A percentile compares a stretch with the other conserved stretches of the same genome.
These are phyloP conservation scores for Pterocles burchelli DNA, from an alignment of 2,113 vertebrate species.

Conservation along the genomic window DNA sequence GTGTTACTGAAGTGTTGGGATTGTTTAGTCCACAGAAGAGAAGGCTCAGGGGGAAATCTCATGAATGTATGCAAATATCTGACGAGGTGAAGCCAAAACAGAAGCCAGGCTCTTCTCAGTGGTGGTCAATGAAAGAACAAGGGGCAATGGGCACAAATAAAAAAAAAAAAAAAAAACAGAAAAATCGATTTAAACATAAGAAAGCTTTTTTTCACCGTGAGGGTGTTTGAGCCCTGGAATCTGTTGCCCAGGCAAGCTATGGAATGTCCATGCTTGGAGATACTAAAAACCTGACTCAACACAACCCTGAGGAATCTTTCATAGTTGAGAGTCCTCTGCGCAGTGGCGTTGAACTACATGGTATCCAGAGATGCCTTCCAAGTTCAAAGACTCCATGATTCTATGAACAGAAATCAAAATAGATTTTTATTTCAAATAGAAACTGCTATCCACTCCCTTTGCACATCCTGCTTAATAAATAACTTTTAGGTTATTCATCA, in stretches of 20 bases:
- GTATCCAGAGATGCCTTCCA: neutral
- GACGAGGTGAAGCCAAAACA: neutral
- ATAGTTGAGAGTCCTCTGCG: neutral
- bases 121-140: neutral
- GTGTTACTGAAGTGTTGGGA: neutral
- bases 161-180: neutral
- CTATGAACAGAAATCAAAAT: neutral
- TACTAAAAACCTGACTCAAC: neutral
- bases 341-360: neutral
- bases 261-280: neutral
- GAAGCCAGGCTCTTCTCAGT: neutral
- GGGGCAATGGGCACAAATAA: neutral
- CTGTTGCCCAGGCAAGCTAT: rapidly evolving
- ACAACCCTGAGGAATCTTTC: neutral
- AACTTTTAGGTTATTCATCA: neutral
- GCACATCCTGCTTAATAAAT: neutral
- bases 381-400: neutral
- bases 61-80: neutral
- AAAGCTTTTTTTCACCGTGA: neutral
- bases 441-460: neutral
- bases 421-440: neutral
- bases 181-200: neutral
- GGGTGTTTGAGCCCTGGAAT: neutral
- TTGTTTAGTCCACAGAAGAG: neutral
- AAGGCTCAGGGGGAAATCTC: neutral